phyloP scores from a whole-genome alignment of 2,888 invertebrate species.

The Panopea generosa region DNA sequence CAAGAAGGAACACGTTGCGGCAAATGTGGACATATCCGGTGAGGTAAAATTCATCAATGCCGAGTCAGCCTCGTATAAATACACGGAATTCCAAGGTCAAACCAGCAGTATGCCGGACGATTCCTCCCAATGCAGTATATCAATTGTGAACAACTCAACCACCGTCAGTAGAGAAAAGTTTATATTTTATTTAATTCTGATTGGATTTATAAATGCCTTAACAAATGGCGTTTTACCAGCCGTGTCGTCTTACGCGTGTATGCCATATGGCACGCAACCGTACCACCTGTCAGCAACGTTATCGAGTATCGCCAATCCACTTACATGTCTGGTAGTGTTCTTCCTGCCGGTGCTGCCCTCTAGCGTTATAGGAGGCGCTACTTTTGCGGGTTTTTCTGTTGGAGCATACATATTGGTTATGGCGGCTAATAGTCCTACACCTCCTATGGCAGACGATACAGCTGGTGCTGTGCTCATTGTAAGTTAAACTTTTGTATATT shows the following conservation, averaged over 20 bases:
- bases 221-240: conserved; percentile 92
- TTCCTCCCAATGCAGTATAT: conserved; percentile 1
- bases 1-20: conserved; percentile 63
- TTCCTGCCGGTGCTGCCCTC: conserved; percentile 82
- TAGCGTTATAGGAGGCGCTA: conserved; percentile 72
- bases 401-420: conserved; percentile 90
- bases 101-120: no score
- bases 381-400: conserved; percentile 86
- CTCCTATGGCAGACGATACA: conserved; percentile 87
- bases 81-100: no score
- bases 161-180: conserved; percentile 25
- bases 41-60: no score
- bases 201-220: conserved; percentile 88
- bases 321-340: conserved; percentile 89
- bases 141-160: neutral
- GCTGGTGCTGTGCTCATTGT: conserved; percentile 89
- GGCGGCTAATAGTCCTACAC: conserved; percentile 91
- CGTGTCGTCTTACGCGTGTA: conserved; percentile 92
- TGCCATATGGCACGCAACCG: conserved; percentile 91
- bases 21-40: conserved; percentile 20
- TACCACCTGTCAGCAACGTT: conserved; percentile 93
- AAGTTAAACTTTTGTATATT: conserved; percentile 83
- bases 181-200: conserved; percentile 81
- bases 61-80: no score
- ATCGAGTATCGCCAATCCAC: conserved; percentile 92